These are phyloP conservation scores for Caenorhabditis sp. DNA, from an alignment of 2,888 invertebrate species.

Conservation along the genomic window DNA sequence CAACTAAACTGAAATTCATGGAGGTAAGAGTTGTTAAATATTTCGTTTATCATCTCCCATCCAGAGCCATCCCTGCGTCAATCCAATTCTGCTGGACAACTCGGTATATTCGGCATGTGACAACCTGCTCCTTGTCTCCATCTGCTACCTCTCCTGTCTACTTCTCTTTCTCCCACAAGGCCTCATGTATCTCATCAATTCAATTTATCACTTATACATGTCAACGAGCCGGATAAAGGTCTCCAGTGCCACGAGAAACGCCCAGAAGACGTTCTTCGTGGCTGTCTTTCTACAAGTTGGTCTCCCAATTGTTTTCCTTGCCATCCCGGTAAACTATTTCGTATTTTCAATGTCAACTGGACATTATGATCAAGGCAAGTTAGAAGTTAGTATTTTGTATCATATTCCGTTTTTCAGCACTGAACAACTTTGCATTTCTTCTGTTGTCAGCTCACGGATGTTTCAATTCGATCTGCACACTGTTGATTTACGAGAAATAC, in stretches of 20 bases:
- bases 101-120: not conserved
- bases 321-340: not conserved
- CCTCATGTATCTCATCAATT: not conserved
- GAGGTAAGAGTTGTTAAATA: too few species aligned
- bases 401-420: too few species aligned
- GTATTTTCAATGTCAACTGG: not conserved
- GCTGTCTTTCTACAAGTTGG: constrained; percentile 18
- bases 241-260: constrained; percentile 22
- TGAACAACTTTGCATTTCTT: constrained; percentile 1
- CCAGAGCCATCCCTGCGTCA: not conserved
- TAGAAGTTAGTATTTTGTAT: too few species aligned
- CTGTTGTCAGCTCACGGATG: not conserved
- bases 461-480: not conserved
- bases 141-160: not conserved
- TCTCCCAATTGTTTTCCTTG: not conserved
- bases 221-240: not conserved
- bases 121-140: not conserved
- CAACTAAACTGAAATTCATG: too few species aligned
- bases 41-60: not conserved
- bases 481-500: not conserved
- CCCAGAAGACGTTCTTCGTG: constrained; percentile 27
- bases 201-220: not conserved
- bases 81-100: not conserved
- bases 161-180: not conserved
- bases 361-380: not conserved